These are phyloP conservation scores for Araneus ventricosus DNA, from an alignment of 1,140 invertebrate genomes.

Conservation along the genomic window DNA sequence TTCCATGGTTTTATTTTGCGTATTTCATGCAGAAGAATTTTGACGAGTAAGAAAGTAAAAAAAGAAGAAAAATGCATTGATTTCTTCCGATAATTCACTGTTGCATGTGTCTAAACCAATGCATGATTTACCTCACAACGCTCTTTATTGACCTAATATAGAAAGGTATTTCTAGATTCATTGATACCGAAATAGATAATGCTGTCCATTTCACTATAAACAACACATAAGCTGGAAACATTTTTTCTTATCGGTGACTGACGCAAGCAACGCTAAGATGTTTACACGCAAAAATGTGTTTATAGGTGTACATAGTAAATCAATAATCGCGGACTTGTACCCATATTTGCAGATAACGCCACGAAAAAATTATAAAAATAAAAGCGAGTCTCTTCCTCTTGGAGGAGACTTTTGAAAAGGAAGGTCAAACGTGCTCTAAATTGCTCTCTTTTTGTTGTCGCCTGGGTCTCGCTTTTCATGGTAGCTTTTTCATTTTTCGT, in stretches of 20 bases:
- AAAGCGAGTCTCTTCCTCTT: neutral
- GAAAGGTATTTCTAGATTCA: neutral
- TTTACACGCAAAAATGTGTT: slow-evolving; percentile 16
- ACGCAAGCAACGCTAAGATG: neutral
- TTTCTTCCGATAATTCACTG: too few relatives aligned
- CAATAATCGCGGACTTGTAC: slow-evolving; percentile 2
- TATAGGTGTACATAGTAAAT: slow-evolving; percentile 27
- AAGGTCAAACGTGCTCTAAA: slow-evolving; percentile 3
- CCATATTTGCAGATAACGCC: slow-evolving; percentile 5
- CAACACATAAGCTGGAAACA: neutral
- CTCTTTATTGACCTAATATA: neutral
- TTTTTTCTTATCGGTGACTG: slow-evolving; percentile 11
- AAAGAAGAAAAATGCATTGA: too few relatives aligned
- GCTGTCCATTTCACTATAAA: neutral
- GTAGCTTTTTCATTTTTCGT: neutral
- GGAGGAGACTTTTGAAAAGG: neutral
- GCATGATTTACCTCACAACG: too few relatives aligned
- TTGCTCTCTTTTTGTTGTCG: slow-evolving; percentile 1
- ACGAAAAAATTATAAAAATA: neutral
- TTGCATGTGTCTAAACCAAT: too few relatives aligned
- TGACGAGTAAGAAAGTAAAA: too few relatives aligned
- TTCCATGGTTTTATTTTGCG: too few relatives aligned
- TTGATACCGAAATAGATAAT: slow-evolving; percentile 17
- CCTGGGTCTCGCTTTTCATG: neutral
- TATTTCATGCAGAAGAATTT: too few relatives aligned